Evolutionary conservation across 2,797 vertebrate species (phyloP).

Genomic region (Anabacerthia variegaticeps): DNA sequence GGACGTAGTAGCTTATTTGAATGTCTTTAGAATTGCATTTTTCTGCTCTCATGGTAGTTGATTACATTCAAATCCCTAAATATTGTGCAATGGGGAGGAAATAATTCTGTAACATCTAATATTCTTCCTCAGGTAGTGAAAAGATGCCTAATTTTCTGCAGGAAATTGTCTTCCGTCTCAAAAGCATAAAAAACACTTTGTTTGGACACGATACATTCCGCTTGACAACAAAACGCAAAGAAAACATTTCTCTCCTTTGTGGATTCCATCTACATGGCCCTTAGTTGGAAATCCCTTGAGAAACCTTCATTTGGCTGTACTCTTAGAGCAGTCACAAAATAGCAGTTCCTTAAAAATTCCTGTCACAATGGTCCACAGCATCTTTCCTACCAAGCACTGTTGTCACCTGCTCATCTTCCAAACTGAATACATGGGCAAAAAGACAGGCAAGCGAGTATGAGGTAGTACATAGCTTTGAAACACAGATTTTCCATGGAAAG

Average conservation of each 20-base stretch:
- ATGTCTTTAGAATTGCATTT: neutral
- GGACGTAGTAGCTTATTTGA: neutral
- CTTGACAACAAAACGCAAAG: neutral
- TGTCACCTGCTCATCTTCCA: neutral
- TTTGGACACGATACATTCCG: neutral
- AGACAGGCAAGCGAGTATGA: neutral
- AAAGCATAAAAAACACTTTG: neutral
- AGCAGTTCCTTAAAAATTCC: neutral
- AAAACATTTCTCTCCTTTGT: neutral
- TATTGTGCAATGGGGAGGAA: neutral
- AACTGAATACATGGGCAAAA: neutral
- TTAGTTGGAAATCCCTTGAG: neutral
- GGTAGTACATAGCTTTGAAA: neutral
- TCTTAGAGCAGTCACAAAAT: neutral
- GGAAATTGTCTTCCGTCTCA: neutral
- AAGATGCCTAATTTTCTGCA: neutral
- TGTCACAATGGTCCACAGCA: fast-evolving
- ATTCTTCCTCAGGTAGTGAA: neutral
- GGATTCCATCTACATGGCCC: neutral
- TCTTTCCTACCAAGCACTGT: neutral
- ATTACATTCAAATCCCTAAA: neutral
- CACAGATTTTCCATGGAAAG: fast-evolving
- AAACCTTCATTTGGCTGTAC: neutral
- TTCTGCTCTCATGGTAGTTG: neutral
- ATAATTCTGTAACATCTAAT: neutral